Base-by-base conservation (phyloP, 2,797 vertebrate species). In the Acomys russatus region DNA sequence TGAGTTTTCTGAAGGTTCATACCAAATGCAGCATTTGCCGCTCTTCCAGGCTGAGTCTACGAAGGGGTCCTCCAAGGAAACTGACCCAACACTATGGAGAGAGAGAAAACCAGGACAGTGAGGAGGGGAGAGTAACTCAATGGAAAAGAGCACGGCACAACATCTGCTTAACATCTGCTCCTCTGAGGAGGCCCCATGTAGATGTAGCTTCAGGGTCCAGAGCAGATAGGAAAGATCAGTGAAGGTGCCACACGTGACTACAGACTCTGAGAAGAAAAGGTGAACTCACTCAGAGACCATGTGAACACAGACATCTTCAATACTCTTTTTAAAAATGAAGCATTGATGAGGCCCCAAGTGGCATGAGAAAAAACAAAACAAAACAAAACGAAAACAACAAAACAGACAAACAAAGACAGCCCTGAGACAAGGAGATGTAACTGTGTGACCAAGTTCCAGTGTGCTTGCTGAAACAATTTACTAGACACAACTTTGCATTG, bases 161-260 rank as follows among this genome's bases (percentile, higher is more conserved):
- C 18, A 44, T 51, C 61, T 84, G 17, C 28, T 7, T 70, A 17
- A 20, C 17, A 4, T 4, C 68, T 5, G 6, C 10, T 1, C 23
- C 5, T 15, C 6, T 4, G 9, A 18, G 23, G n/a, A 4, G 49
- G 68, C 12, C 33, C 56, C 5, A 0, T 0, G 8, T 11, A 28
- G 61, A 17, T 5, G 12, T 17, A 68, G 73, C 63, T 35, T 71
- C 49, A 1, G 17, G 3, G 23, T n/a, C 20, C 30, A 18, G 18
- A 77, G 71, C 7, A 71, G 35, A 59, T 0, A 28, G 63, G 7
- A 7, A 35, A 7, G 33, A 35, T n/a, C 9, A 25, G 7, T 1
- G 35, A 70, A 49, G 59, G 30, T 18, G 33, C 35, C 3, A 6
- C 12, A 9, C 14, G 22, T 20, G 12, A 3, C 61, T 77, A 30